These are phyloP conservation scores for Anoplopoma fimbria DNA, from an alignment of 2,113 vertebrate species.

Conservation along the genomic window DNA sequence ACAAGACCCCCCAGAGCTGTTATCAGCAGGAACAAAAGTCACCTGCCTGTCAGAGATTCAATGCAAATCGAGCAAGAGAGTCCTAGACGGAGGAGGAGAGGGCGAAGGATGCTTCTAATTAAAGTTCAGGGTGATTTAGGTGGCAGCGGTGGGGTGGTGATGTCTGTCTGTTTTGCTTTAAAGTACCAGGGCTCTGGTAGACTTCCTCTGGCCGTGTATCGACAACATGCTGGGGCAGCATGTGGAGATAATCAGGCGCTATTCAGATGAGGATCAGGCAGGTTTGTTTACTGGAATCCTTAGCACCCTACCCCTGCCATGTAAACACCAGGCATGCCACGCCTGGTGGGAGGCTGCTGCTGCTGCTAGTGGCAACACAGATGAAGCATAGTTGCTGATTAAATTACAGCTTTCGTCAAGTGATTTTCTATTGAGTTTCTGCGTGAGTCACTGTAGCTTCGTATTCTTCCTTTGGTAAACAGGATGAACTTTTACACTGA, in stretches of 20 bases:
- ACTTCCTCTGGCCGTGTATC: slow-evolving; percentile 49
- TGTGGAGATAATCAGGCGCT: slow-evolving; percentile 73
- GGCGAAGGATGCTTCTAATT: slow-evolving; percentile 51
- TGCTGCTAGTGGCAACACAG: slow-evolving; percentile 19
- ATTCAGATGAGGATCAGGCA: slow-evolving; percentile 75
- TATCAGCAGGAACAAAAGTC: slow-evolving; percentile 60
- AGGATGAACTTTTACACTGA: slow-evolving; percentile 54
- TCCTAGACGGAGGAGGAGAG: slow-evolving; percentile 8
- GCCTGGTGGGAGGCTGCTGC: slow-evolving; percentile 45
- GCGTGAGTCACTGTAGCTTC: slow-evolving; percentile 45
- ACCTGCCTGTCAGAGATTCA: slow-evolving; percentile 55
- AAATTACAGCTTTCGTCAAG: slow-evolving; percentile 66
- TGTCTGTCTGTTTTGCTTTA: slow-evolving; percentile 39
- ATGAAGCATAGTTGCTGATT: slow-evolving; percentile 58
- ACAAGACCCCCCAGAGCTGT: slow-evolving; percentile 25
- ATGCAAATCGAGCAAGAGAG: slow-evolving; percentile 56
- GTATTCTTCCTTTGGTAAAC: slow-evolving; percentile 42
- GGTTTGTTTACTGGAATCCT: slow-evolving; percentile 71
- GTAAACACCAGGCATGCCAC: slow-evolving; percentile 51
- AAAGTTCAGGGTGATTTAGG: slow-evolving; percentile 56
- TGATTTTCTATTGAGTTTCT: slow-evolving; percentile 59
- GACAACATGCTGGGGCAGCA: slow-evolving; percentile 56
- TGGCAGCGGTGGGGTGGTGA: slow-evolving; percentile 23
- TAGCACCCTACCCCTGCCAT: slow-evolving; percentile 36
- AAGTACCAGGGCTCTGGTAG: slow-evolving; percentile 35